Base-by-base conservation (phyloP, 2,888 invertebrate species). In the Microctonus hyperodae region DNA sequence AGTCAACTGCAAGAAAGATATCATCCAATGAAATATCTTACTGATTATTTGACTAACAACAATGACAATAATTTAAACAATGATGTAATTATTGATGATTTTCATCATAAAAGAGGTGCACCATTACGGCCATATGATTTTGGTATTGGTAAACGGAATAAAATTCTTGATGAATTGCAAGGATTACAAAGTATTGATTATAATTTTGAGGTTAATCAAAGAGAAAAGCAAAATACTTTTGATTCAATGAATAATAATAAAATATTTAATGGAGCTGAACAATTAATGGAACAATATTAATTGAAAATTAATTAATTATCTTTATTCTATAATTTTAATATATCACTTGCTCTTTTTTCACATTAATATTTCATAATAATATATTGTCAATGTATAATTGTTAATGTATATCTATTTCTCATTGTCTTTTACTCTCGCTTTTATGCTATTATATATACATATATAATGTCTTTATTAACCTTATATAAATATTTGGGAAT, bases 71-170 rank as follows among this genome's bases (percentile, higher is more conserved):
- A 70, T 9, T 35, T 65, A 28, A 13, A 23, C 16, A 67, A 61
- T 61, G 33, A 50, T 16, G 3, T 20, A 23, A 44, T 61, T 40
- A n/a, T 25, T 7, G 56, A 64, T 31, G 28, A 55, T 20, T 6
- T 16, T 10, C 40, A 37, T 44, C 63, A 40, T 4, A 73, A 73
- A 61, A 68, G 73, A 13, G 58, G 56, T 48, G 69, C 61, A 16
- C 68, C 68, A 62, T 51, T 71, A 37, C 60, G 73, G 48, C 73
- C 74, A 70, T 89, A 88, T 82, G 85, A 85, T 72, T 89, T 89
- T 73, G 89, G 89, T 0, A 80, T 89, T 2, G 89, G 89, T 3
- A 89, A 89, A 68, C 85, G 88, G 1, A 76, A 2, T 22, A 31
- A 56, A 62, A 51, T 37, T 53, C 48, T 44, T 70, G 71, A 68